Evolutionary conservation across 2,113 vertebrate species (phyloP), one percentile per base, ranked within the genome.

Genomic region (Tragelaphus imberbis): DNA sequence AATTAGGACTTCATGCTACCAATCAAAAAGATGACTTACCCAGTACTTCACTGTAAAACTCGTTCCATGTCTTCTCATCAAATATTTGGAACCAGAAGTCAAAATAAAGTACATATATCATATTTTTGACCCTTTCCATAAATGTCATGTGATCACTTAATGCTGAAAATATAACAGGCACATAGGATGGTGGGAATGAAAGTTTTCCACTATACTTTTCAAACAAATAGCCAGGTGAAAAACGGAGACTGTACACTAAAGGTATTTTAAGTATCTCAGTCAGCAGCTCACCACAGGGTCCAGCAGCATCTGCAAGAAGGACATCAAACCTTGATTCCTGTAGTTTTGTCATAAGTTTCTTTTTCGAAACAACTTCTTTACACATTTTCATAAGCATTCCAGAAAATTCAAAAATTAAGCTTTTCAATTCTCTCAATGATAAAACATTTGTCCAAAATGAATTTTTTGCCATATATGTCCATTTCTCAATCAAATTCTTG

Each of bases 171-270:
- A 68, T 68, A n/a, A 19, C 63, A n/a, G 63, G 63, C 4, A n/a
- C 63, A 68, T 99, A 99, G 1, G 99, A 99, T 21, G 98, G 95
- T 49, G 99, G 98, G 4, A 97, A 86, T 27, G 98, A 98, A 40
- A 99, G 80, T 27, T 40, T 55, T 53, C 98, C 98, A 90, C 97
- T 97, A 12, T 98, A 6, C 56, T 98, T 77, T 94, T 99, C 98
- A 94, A 98, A 0, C 0, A 75, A 61, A 80, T 97, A 81, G 80
- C 98, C 98, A 2, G 97, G 6, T 40, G 97, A 97, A 44, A 98
- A 98, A 1, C 95, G 95, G 4, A 98, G 95, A 17, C 96, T 98
- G 25, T 99, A 98, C 11, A 99, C 6, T 0, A 99, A 97, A 4
- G 98, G 99, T 6, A 98, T 71, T 2, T 88, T 80, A 36, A 99